phyloP scores from a whole-genome alignment of 1,140 invertebrate genomes.

The Hypsibius dujardini region DNA sequence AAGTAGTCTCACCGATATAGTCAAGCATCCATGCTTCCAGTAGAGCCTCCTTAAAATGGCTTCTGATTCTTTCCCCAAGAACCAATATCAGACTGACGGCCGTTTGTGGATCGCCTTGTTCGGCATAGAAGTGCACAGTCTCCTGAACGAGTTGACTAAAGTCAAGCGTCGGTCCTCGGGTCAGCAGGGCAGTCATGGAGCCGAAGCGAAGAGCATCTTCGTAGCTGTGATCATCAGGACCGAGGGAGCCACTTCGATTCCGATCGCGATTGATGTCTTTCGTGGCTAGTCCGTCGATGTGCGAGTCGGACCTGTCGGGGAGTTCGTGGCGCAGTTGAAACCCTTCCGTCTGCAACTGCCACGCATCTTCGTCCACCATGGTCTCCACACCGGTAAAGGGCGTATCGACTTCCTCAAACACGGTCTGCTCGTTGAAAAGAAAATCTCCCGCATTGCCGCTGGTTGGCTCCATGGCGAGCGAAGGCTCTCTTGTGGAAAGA shows the following conservation, averaged over 20 bases:
- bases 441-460: constrained; percentile 22
- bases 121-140: constrained; percentile 55
- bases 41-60: constrained; percentile 46
- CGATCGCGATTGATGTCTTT: neutral
- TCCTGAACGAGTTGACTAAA: constrained; percentile 50
- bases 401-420: constrained; percentile 28
- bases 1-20: constrained; percentile 46
- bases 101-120: constrained; percentile 67
- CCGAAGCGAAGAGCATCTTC: constrained; percentile 18
- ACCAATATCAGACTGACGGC: constrained; percentile 58
- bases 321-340: constrained; percentile 63
- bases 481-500: constrained; percentile 19
- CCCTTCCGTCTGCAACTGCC: constrained; percentile 57
- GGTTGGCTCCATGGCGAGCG: constrained; percentile 22
- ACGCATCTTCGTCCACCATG: constrained; percentile 41
- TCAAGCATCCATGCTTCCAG: constrained; percentile 73
- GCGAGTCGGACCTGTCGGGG: constrained; percentile 45
- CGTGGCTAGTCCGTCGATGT: constrained; percentile 31
- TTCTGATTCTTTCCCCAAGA: constrained; percentile 52
- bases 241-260: constrained; percentile 10
- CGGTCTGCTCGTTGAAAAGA: constrained; percentile 23
- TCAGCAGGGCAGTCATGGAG: constrained; percentile 16
- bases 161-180: constrained; percentile 41
- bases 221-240: neutral
- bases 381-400: constrained; percentile 31